phyloP scores from a whole-genome alignment of 2,797 vertebrate species.

The Sebastiscus albofasciatus region DNA sequence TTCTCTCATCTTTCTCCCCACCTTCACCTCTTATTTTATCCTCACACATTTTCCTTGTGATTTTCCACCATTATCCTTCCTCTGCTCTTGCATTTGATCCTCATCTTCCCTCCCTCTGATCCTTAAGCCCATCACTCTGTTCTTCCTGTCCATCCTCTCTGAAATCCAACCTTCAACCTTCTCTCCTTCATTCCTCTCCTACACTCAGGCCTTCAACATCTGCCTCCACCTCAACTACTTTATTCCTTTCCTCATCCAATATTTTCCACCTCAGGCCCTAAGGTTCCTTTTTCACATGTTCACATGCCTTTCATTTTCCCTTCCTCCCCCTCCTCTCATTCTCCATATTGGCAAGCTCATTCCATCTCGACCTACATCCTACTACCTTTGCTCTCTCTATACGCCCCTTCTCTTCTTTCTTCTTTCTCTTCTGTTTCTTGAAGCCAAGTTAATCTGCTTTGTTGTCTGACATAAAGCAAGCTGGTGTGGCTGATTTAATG shows the following conservation, averaged over 20 bases:
- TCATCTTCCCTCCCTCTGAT: not conserved
- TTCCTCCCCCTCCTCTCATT: not conserved
- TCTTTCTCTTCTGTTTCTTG: not conserved
- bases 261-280: not conserved
- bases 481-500: not conserved
- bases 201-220: not conserved
- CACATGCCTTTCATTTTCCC: conserved; percentile 13
- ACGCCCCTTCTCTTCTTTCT: not conserved
- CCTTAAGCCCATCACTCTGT: not conserved
- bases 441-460: not conserved
- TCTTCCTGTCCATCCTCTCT: not conserved
- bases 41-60: not conserved
- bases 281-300: not conserved
- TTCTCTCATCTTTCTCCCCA: not conserved
- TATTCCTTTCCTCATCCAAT: conserved; percentile 2
- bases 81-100: not conserved
- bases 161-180: not conserved
- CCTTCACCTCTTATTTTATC: not conserved
- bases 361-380: conserved; percentile 23
- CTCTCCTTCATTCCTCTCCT: not conserved
- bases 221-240: not conserved
- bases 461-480: not conserved
- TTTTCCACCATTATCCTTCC: not conserved
- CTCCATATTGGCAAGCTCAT: conserved; percentile 1
- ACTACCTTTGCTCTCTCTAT: not conserved